phyloP scores from a whole-genome alignment of 2,888 invertebrate species.

The Athalia cordata region DNA sequence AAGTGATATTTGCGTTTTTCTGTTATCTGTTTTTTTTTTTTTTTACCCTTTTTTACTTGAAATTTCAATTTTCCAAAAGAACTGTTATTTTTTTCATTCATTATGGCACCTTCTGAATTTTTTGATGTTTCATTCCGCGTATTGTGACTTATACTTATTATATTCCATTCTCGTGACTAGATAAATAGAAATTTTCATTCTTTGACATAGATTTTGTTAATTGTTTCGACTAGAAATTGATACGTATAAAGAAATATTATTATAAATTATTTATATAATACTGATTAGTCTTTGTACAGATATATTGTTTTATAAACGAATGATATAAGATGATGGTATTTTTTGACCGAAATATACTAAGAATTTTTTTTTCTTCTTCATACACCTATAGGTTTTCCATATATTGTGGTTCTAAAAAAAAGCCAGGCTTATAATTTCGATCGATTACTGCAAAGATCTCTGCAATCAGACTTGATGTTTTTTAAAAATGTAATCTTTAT shows the following conservation, averaged over 20 bases:
- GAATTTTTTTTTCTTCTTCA: no score
- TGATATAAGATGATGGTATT: no score
- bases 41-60: background rate
- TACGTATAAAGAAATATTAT: background rate
- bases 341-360: no score
- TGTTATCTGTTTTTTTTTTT: constrained; percentile 10
- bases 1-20: constrained; percentile 34
- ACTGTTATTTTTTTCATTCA: constrained; percentile 3
- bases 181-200: constrained; percentile 47
- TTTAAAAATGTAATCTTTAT: no score
- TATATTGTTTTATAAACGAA: no score
- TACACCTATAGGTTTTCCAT: no score
- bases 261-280: background rate
- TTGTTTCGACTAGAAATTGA: constrained; percentile 48
- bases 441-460: no score
- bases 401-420: no score
- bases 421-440: no score
- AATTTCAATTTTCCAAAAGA: constrained; percentile 9
- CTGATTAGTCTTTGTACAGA: constrained; percentile 29
- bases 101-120: constrained; percentile 40
- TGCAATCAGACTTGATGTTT: no score
- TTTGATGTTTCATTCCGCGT: constrained; percentile 6
- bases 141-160: constrained; percentile 1
- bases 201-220: constrained; percentile 40
- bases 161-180: constrained; percentile 43